A percentile compares a stretch with the other conserved stretches of the same genome.
Evolutionary conservation across 2,113 vertebrate genomes (phyloP).

Genomic region (Nymphicus hollandicus): DNA sequence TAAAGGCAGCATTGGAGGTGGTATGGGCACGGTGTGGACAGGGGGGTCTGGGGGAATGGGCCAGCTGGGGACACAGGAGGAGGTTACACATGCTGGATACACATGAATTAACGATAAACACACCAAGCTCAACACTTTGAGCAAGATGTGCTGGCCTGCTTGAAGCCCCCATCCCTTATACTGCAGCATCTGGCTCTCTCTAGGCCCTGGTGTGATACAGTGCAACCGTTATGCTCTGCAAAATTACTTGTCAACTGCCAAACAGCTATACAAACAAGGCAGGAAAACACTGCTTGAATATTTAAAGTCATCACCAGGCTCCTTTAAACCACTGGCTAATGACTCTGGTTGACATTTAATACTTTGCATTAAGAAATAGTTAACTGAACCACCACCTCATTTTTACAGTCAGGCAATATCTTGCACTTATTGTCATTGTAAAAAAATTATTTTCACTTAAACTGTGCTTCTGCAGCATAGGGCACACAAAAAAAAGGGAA

Average conservation of each 20-base stretch:
- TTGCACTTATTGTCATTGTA: background rate
- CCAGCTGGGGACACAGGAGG: background rate
- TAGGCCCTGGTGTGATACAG: background rate
- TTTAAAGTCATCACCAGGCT: conserved; percentile 26
- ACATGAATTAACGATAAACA: background rate
- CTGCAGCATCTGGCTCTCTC: background rate
- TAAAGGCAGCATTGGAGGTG: background rate
- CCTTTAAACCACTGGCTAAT: background rate
- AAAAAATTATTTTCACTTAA: background rate
- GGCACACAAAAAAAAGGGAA: background rate
- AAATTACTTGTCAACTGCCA: conserved; percentile 20
- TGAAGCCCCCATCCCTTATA: background rate
- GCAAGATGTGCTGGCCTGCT: background rate
- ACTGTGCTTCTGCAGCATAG: background rate
- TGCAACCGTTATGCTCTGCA: conserved; percentile 42
- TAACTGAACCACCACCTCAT: background rate
- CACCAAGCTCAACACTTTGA: background rate
- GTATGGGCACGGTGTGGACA: rapidly evolving
- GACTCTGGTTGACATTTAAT: background rate
- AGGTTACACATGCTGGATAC: background rate
- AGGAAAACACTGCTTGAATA: conserved; percentile 29
- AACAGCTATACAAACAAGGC: conserved; percentile 20
- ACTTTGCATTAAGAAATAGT: background rate
- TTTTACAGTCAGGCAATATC: background rate
- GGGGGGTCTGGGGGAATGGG: background rate